Evolutionary conservation across 2,888 invertebrate species (phyloP), one percentile per base, ranked within the genome.

Genomic region (Drosophila falleni): DNA sequence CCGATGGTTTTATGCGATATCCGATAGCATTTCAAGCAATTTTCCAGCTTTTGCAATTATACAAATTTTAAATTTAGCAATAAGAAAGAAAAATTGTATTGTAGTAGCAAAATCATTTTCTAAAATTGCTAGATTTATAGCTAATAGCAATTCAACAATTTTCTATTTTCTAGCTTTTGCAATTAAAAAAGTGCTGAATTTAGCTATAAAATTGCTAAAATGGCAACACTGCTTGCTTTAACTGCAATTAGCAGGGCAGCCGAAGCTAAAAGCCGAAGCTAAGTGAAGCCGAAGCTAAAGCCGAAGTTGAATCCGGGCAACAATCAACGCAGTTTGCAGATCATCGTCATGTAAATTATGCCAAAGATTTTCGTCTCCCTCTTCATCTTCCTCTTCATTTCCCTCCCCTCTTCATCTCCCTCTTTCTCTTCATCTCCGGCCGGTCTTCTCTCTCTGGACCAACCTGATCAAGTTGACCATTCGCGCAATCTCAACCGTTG

Each of bases 221-320:
- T n/a, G n/a, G n/a, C n/a, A n/a, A n/a, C n/a, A n/a, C n/a, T 16
- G 62, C 63, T 55, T 50, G 84, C 71, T 78, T 77, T 84, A 67
- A 55, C 77, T 89, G 85, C 88, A 86, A 86, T 86, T 86, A 86
- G 85, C 89, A 87, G 86, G 85, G 87, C 89, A 61, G 41, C 63
- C 61, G 65, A 58, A 58, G 31, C 58, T 59, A 19, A 62, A 55
- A 61, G 37, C 23, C 26, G 39, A 42, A 65, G 19, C 13, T n/a
- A 23, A 23, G 4, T 4, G 47, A 31, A 47, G 11, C 26, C 60
- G 63, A 55, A 67, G 63, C 23, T 8, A 44, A 26, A 33, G n/a
- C 41, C 61, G 66, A 47, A 56, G n/a, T 31, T 50, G 61, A 74
- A 78, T 78, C 79, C 79, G 76, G 79, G 74, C 70, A 59, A 47